A percentile compares a stretch with the other conserved stretches of the same genome.
phyloP scores from a whole-genome alignment of 2,888 invertebrate genomes.

The Allophyes oxyacanthae region DNA sequence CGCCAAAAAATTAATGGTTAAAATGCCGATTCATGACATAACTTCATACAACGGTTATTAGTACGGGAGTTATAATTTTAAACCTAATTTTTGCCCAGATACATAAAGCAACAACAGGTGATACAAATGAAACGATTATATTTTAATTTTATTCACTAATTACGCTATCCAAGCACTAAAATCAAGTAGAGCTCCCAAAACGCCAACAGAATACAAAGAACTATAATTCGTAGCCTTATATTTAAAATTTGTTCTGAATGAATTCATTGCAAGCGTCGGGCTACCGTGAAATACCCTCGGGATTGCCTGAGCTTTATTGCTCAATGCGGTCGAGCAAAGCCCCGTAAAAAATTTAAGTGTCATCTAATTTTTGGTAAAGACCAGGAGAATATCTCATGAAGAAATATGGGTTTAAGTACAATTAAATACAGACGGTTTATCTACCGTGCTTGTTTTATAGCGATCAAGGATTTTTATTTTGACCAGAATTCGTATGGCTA shows the following conservation, averaged over 20 bases:
- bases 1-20: too few species aligned
- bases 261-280: conserved; percentile 64
- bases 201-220: conserved; percentile 27
- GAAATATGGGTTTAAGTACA: conserved; percentile 44
- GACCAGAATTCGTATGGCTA: not conserved
- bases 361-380: conserved; percentile 57
- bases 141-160: not conserved
- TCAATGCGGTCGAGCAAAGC: conserved; percentile 53
- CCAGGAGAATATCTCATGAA: conserved; percentile 41
- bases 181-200: conserved; percentile 1
- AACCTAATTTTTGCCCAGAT: too few species aligned
- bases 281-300: conserved; percentile 58
- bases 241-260: conserved; percentile 62
- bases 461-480: conserved; percentile 21
- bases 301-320: conserved; percentile 62
- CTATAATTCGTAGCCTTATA: conserved; percentile 43
- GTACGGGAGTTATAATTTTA: too few species aligned
- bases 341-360: conserved; percentile 58
- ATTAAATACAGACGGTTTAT: conserved; percentile 44
- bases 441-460: conserved; percentile 27
- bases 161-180: not conserved
- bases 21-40: too few species aligned
- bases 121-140: too few species aligned
- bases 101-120: too few species aligned
- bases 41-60: too few species aligned